Conservation (phyloP, 2,113 vertebrate species). For the Otolemur garnettii region DNA sequence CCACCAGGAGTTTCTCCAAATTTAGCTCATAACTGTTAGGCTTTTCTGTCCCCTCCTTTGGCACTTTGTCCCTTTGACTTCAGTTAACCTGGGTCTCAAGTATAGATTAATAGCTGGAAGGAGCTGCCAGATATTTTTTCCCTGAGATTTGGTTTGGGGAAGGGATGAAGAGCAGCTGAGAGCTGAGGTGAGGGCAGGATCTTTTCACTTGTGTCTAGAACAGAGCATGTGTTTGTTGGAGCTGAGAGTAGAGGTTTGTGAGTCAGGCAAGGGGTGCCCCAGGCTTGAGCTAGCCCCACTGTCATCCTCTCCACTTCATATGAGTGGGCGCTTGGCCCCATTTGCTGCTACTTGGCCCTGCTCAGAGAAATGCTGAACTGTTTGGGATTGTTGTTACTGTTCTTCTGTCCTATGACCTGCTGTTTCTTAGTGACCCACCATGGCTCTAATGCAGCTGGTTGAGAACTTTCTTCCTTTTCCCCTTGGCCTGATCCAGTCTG, state of each 20-base stretch:
- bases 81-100: neutral
- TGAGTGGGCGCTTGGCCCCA: neutral
- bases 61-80: conserved; percentile 19
- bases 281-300: neutral
- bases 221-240: neutral
- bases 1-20: neutral
- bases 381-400: neutral
- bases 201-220: neutral
- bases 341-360: neutral
- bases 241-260: neutral
- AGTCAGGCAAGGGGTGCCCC: neutral
- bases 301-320: neutral
- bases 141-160: neutral
- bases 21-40: neutral
- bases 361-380: neutral
- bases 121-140: neutral
- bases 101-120: neutral
- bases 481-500: neutral
- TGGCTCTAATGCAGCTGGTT: neutral
- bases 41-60: neutral
- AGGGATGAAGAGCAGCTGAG: neutral
- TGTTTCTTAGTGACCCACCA: fast-evolving
- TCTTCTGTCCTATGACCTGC: neutral
- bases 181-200: neutral
- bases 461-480: neutral